Percentiles rank a stretch among this genome's conserved stretches.
These are phyloP conservation scores for Hoplostethus mediterraneus DNA, from an alignment of 2,797 vertebrate species.

Conservation along the genomic window DNA sequence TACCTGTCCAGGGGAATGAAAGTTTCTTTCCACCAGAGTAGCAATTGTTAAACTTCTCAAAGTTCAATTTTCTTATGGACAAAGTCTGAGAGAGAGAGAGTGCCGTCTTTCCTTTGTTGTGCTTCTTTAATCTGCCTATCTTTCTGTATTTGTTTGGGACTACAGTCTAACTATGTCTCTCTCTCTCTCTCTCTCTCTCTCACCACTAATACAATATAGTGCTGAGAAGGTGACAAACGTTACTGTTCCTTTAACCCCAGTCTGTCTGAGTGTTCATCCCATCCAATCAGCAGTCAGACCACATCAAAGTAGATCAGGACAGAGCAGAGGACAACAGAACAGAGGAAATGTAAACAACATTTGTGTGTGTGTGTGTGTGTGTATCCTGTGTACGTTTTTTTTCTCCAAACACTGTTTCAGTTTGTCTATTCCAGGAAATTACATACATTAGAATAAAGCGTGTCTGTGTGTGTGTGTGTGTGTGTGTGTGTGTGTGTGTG, in stretches of 20 bases:
- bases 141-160: constrained; percentile 8
- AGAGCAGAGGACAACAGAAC: background rate
- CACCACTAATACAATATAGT: constrained; percentile 43
- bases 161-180: constrained; percentile 19
- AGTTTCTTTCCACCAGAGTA: constrained; percentile 18
- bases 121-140: constrained; percentile 24
- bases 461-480: background rate
- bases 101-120: constrained; percentile 29
- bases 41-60: constrained; percentile 22
- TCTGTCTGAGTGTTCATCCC: constrained; percentile 5
- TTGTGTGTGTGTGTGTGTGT: constrained; percentile 16
- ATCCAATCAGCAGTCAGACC: constrained; percentile 50
- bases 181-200: constrained; percentile 30
- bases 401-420: too few species aligned
- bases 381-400: too few species aligned
- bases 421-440: too few species aligned
- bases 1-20: constrained; percentile 22
- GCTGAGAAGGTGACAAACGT: constrained; percentile 48
- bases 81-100: background rate
- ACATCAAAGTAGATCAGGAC: constrained; percentile 44
- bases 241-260: constrained; percentile 36
- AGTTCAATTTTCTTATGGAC: constrained; percentile 35
- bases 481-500: constrained; percentile 17
- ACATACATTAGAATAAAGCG: too few species aligned
- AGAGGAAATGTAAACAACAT: constrained; percentile 25